Conservation (phyloP, 1,140 invertebrate species). For the Ceratosolen solmsi region DNA sequence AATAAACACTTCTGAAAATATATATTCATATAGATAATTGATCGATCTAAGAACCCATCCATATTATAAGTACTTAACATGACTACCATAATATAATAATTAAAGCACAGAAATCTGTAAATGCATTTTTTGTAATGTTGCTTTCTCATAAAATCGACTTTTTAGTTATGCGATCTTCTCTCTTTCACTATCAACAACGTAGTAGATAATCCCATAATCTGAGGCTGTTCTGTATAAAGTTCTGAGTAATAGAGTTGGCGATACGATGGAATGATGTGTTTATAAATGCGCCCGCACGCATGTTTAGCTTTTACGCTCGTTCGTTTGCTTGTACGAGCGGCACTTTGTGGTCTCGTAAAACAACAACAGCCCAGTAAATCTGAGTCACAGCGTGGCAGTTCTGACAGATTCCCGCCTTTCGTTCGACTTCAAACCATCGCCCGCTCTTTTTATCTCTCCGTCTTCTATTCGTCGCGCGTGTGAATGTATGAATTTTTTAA, state of each 20-base stretch:
- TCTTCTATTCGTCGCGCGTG: too few relatives aligned
- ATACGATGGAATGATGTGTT: conserved; percentile 66
- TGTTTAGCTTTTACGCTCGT: conserved; percentile 49
- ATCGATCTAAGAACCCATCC: too few relatives aligned
- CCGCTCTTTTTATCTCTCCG: conserved; percentile 38
- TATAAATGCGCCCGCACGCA: conserved; percentile 61
- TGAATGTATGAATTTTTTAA: too few relatives aligned
- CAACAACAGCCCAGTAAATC: conserved; percentile 70
- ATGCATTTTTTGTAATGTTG: too few relatives aligned
- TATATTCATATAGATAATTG: too few relatives aligned
- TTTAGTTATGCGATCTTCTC: not conserved
- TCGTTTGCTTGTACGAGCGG: conserved; percentile 56
- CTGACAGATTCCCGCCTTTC: conserved; percentile 64
- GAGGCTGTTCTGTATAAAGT: conserved; percentile 58
- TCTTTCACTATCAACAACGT: not conserved
- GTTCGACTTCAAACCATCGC: conserved; percentile 40
- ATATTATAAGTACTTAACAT: too few relatives aligned
- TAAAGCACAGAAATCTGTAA: too few relatives aligned
- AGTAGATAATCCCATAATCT: not conserved
- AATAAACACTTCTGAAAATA: too few relatives aligned
- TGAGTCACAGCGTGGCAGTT: conserved; percentile 66
- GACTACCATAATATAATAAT: too few relatives aligned
- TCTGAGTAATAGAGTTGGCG: conserved; percentile 65
- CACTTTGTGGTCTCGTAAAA: conserved; percentile 72
- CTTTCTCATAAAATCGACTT: not conserved